phyloP scores from a whole-genome alignment of 2,797 vertebrate species.

The Benthosema pterotum region DNA sequence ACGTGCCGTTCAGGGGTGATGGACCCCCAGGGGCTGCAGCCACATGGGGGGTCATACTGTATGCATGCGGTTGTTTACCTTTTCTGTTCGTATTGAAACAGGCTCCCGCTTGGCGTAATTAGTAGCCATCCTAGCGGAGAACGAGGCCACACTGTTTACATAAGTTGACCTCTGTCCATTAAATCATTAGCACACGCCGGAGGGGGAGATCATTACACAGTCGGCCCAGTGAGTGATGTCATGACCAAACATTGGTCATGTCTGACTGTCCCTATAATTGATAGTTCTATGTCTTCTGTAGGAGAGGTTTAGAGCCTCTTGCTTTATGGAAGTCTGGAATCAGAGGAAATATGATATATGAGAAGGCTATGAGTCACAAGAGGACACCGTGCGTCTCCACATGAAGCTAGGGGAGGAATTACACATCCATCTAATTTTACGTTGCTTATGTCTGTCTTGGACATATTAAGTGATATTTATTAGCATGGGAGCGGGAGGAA shows the following conservation, averaged over 20 bases:
- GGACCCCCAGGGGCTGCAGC: conserved; percentile 24
- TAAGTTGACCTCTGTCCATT: conserved; percentile 59
- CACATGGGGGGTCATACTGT: conserved; percentile 58
- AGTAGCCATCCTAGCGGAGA: conserved; percentile 63
- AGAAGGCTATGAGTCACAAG: conserved; percentile 68
- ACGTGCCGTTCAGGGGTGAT: conserved; percentile 43
- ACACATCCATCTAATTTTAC: conserved; percentile 47
- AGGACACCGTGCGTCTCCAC: conserved; percentile 58
- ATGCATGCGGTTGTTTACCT: conserved; percentile 44
- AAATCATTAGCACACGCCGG: conserved; percentile 71
- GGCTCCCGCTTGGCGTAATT: conserved; percentile 59
- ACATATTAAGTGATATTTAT: conserved; percentile 28
- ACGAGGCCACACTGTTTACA: conserved; percentile 59
- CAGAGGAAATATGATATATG: conserved; percentile 61
- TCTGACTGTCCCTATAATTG: conserved; percentile 62
- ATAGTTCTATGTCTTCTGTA: conserved; percentile 56
- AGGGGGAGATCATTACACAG: conserved; percentile 55
- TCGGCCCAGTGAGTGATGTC: conserved; percentile 59
- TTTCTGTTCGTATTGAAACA: conserved; percentile 35
- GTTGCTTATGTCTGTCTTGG: conserved; percentile 36
- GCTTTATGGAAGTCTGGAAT: conserved; percentile 61
- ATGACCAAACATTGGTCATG: conserved; percentile 63
- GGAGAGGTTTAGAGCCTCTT: conserved; percentile 64
- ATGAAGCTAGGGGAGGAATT: conserved; percentile 56
- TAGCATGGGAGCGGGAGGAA: conserved; percentile 39